Evolutionary conservation across 2,113 vertebrate species (phyloP).

Genomic region (Myodes glareolus): DNA sequence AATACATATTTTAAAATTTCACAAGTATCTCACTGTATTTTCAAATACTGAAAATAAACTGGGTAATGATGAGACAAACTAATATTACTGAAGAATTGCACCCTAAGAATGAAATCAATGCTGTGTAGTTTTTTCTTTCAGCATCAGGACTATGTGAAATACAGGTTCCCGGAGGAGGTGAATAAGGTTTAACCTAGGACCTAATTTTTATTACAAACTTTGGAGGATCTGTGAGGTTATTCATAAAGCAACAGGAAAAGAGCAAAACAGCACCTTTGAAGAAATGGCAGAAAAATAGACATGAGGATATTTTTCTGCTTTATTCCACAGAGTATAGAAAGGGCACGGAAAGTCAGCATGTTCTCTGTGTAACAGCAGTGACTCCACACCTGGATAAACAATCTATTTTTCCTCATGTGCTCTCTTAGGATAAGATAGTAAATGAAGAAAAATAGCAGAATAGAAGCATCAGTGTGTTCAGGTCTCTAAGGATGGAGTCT

Average conservation of each 20-base stretch:
- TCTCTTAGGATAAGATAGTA: slow-evolving; percentile 59
- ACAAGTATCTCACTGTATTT: neutral
- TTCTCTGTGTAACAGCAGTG: slow-evolving; percentile 38
- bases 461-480: slow-evolving; percentile 65
- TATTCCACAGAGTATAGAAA: slow-evolving; percentile 7
- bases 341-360: slow-evolving; percentile 5
- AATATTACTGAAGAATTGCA: neutral
- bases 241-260: neutral
- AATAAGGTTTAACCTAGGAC: neutral
- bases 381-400: slow-evolving; percentile 47
- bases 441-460: slow-evolving; percentile 74
- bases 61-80: neutral
- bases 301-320: slow-evolving; percentile 29
- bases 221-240: neutral
- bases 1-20: neutral
- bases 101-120: neutral
- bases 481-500: slow-evolving; percentile 47
- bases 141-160: neutral
- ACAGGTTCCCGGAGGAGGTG: neutral
- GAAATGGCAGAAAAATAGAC: slow-evolving; percentile 49
- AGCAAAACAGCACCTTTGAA: neutral
- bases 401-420: slow-evolving; percentile 38
- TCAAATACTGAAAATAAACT: slow-evolving; percentile 24
- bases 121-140: neutral
- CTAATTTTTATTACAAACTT: neutral